These are phyloP conservation scores for Oxyura jamaicensis DNA, from an alignment of 2,113 vertebrate genomes.

Conservation along the genomic window DNA sequence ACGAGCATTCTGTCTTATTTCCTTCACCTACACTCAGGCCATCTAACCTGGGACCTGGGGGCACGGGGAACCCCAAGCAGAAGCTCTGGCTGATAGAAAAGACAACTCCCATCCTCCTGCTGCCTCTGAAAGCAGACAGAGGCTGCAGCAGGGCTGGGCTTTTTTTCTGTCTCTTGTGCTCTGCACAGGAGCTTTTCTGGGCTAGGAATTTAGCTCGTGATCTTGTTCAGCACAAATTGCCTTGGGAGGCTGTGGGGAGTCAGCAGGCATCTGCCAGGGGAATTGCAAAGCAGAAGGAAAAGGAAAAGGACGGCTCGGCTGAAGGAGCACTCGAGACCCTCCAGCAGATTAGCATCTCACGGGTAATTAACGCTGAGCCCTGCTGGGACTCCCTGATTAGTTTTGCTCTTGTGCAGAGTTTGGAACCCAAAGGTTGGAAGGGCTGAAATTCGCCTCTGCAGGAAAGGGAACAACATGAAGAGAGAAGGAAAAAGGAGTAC, in stretches of 20 bases:
- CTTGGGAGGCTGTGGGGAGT: not conserved
- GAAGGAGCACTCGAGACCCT: slow-evolving; percentile 25
- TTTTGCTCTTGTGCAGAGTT: not conserved
- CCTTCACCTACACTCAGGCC: not conserved
- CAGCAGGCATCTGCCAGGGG: not conserved
- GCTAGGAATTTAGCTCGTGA: slow-evolving; percentile 9
- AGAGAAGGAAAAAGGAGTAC: not conserved
- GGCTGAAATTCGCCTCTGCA: not conserved
- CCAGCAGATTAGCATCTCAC: slow-evolving; percentile 35
- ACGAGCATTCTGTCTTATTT: not conserved
- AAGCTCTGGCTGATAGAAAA: not conserved
- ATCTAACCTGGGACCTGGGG: not conserved
- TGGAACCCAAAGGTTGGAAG: slow-evolving; percentile 25
- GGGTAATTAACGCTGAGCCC: slow-evolving; percentile 27
- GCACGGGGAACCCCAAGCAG: not conserved
- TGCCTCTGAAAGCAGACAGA: not conserved
- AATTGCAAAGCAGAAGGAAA: not conserved
- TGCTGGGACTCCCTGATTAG: not conserved
- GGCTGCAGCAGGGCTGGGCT: not conserved
- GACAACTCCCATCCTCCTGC: not conserved
- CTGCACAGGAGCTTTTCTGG: not conserved
- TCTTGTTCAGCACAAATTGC: slow-evolving; percentile 21
- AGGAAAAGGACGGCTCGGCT: not conserved
- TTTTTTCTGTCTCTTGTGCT: not conserved
- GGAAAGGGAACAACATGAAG: slow-evolving; percentile 26